Conservation (phyloP, 2,113 vertebrate genomes). For the Muntiacus reevesi region DNA sequence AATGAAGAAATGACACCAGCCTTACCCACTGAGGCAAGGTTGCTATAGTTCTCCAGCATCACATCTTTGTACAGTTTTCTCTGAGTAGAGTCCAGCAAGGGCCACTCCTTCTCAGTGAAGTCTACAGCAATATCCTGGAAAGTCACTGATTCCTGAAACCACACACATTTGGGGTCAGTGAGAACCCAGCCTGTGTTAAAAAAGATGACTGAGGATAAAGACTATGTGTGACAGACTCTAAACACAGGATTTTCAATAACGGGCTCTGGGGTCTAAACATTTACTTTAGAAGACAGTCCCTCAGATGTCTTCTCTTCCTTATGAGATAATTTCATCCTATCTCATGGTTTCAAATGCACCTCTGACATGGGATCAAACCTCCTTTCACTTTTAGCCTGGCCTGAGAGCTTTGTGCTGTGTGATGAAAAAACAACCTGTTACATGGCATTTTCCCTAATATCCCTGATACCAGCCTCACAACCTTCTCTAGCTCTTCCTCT, state of each 20-base stretch:
- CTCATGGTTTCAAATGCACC: neutral
- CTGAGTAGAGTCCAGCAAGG: conserved; percentile 65
- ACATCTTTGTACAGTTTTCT: conserved; percentile 70
- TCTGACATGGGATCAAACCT: neutral
- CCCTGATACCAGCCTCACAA: neutral
- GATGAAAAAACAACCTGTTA: neutral
- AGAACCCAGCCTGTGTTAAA: neutral
- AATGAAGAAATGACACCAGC: neutral
- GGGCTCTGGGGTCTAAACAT: neutral
- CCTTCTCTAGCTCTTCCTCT: neutral
- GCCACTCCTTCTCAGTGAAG: conserved; percentile 74
- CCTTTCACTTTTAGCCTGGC: neutral
- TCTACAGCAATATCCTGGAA: conserved; percentile 73
- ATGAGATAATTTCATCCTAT: neutral
- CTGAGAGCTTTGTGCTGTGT: neutral
- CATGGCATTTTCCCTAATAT: neutral
- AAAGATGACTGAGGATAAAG: neutral
- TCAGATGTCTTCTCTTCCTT: neutral
- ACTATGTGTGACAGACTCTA: neutral
- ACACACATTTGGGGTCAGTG: neutral
- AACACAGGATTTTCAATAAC: neutral
- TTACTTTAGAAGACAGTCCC: neutral
- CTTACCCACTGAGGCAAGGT: conserved; percentile 62
- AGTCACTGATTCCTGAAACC: conserved; percentile 60
- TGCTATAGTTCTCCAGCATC: conserved; percentile 73